A percentile compares a stretch with the other conserved stretches of the same genome.
Evolutionary conservation across 2,797 vertebrate genomes (phyloP).

Genomic region (Avahi laniger): DNA sequence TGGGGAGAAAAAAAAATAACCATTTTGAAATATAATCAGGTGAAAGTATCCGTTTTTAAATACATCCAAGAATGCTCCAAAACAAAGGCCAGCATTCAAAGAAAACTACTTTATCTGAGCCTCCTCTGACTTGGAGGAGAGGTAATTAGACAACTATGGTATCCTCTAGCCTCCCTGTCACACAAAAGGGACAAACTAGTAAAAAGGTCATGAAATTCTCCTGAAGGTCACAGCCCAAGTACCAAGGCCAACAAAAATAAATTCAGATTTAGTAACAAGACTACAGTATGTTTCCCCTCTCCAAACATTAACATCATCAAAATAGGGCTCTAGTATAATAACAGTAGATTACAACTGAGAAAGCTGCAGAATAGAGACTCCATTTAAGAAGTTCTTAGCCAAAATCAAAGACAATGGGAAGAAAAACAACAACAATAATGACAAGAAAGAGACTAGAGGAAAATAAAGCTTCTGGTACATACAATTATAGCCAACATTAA

Average conservation of each 20-base stretch:
- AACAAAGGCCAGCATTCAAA: not conserved
- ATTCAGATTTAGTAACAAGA: not conserved
- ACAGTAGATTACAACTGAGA: not conserved
- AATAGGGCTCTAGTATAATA: not conserved
- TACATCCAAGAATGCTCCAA: not conserved
- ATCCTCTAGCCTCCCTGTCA: not conserved
- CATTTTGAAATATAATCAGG: not conserved
- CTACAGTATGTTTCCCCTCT: not conserved
- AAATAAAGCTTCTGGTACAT: not conserved
- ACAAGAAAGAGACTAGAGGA: not conserved
- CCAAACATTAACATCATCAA: too few relatives aligned
- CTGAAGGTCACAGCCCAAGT: not conserved
- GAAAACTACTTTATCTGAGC: not conserved
- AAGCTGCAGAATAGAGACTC: not conserved
- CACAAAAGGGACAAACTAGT: not conserved
- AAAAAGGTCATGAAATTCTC: not conserved
- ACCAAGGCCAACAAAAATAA: not conserved
- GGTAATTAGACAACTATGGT: not conserved
- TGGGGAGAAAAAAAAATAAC: not conserved
- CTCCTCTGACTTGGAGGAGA: not conserved
- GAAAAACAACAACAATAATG: not conserved
- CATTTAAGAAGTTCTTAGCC: not conserved
- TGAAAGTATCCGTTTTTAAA: not conserved
- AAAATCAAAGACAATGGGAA: not conserved
- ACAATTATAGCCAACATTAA: too few relatives aligned